Base-by-base conservation (phyloP, 2,888 invertebrate genomes). In the Keiferia lycopersicella region DNA sequence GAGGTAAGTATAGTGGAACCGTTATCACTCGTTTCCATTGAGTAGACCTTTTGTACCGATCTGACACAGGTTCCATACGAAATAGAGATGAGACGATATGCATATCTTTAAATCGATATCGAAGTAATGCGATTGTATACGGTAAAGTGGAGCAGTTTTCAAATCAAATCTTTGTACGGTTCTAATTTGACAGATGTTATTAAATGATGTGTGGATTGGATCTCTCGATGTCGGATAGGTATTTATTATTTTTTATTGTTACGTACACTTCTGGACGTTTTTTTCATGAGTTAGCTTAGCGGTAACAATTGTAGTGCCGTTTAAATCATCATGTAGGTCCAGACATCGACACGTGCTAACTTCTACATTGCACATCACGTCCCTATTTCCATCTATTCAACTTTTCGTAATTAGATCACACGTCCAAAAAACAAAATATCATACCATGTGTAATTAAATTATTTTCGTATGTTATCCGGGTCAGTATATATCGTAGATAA, bases 21-120 rank as follows among this genome's bases (percentile, higher is more conserved):
- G 45, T 45, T 45, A 45, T 45, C 45, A 45, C n/a, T 45, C 45
- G 45, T 45, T 45, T 45, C 45, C 45, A 45, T 45, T 45, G 45
- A 45, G n/a, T 3, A 3, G n/a, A 45, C 45, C 45, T 45, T 45
- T 45, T 45, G 45, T 45, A 45, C 16, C 6, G 45, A 7, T 6
- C n/a, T n/a, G 45, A 45, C n/a, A 41, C 41, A 45, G 45, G 45
- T 45, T 45, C 45, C 4, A 45, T 14, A 0, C 45, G 45, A 16
- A n/a, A 45, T 45, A 45, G 45, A 16, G 45, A n/a, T 45, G 45
- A 2, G 16, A 16, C 16, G n/a, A 6, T 12, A 14, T 3, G 41
- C 2, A 45, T 45, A 7, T 14, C 8, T 16, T 11, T 2, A 3
- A 16, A n/a, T 7, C 12, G n/a, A 45, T 45, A 45, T 45, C 45